phyloP scores from a whole-genome alignment of 1,140 invertebrate genomes.

The Papilio machaon region DNA sequence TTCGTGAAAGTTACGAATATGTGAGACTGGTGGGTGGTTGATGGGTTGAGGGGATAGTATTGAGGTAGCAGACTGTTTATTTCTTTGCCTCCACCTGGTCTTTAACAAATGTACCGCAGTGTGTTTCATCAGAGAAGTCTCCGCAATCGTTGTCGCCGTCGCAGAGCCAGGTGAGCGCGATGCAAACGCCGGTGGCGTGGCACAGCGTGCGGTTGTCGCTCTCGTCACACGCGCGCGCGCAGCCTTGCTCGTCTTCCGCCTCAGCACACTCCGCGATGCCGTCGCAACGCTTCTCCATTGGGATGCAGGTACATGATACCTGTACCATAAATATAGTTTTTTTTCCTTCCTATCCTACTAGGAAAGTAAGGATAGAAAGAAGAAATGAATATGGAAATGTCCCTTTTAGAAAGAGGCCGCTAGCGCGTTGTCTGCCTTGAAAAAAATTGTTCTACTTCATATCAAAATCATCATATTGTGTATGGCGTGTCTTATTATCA shows the following conservation, averaged over 20 bases:
- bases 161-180: conserved; percentile 89
- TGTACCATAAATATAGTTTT: conserved; percentile 35
- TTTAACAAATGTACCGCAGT: conserved; percentile 83
- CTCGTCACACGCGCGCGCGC: conserved; percentile 83
- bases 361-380: no score
- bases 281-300: conserved; percentile 83
- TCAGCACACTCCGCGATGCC: conserved; percentile 85
- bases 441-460: no score
- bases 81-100: neutral
- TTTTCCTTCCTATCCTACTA: no score
- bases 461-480: neutral
- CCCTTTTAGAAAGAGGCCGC: no score
- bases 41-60: neutral
- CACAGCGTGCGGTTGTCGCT: conserved; percentile 85
- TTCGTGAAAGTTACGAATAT: neutral
- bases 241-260: conserved; percentile 87
- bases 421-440: no score
- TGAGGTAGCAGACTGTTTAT: neutral
- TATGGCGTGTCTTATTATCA: neutral
- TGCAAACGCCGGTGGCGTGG: conserved; percentile 87
- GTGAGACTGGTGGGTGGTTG: neutral
- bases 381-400: no score
- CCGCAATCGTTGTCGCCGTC: conserved; percentile 91
- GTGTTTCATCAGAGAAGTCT: conserved; percentile 92
- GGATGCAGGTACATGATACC: conserved; percentile 85